Percentiles rank a stretch among this genome's conserved stretches.
Conservation (phyloP, 2,797 vertebrate species). For the Tenualosa ilisha region DNA sequence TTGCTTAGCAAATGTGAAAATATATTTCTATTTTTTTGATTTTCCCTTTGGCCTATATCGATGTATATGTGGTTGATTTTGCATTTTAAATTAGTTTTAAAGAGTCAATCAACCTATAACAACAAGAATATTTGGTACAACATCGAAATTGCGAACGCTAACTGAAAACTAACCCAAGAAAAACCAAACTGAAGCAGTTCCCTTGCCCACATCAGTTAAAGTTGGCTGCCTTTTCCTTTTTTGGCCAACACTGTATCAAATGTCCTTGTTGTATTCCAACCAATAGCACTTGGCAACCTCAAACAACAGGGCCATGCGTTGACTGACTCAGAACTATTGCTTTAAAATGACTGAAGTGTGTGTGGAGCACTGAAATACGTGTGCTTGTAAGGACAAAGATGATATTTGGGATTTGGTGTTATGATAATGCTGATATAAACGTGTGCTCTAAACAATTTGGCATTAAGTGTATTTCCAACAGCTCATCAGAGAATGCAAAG, state of each 20-base stretch:
- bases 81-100: not conserved
- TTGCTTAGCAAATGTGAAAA: not conserved
- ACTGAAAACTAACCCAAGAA: too few species aligned
- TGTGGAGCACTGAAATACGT: not conserved
- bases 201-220: too few species aligned
- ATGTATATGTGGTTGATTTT: not conserved
- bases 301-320: too few species aligned
- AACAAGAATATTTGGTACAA: not conserved
- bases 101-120: too few species aligned
- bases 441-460: not conserved
- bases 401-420: not conserved
- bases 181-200: too few species aligned
- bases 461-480: not conserved
- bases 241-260: too few species aligned
- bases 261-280: too few species aligned
- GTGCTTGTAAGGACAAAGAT: not conserved
- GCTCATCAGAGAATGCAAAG: not conserved
- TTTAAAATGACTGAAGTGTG: not conserved
- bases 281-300: too few species aligned
- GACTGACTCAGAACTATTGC: too few species aligned
- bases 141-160: not conserved
- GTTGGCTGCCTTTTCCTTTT: too few species aligned
- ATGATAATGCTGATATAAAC: not conserved
- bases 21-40: not conserved
- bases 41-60: constrained; percentile 2